Evolutionary conservation across 2,888 invertebrate genomes (phyloP).

Genomic region (Anoncus sp.): DNA sequence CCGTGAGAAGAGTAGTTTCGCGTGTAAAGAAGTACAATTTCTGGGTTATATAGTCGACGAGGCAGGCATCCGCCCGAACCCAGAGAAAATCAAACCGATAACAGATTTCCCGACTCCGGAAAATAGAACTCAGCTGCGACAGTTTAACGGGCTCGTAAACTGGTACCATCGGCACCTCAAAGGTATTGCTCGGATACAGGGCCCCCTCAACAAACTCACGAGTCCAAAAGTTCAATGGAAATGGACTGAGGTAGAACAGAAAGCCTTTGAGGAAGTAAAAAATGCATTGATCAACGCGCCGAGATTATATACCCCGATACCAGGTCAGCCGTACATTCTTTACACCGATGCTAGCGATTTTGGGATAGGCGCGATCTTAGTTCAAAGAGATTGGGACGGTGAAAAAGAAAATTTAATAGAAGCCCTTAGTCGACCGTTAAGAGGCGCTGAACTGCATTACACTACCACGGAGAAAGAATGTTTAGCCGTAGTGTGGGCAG

Average conservation of each 20-base stretch:
- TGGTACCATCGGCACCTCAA: conserved; percentile 56
- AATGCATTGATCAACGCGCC: conserved; percentile 34
- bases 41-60: conserved; percentile 4
- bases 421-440: conserved; percentile 40
- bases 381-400: conserved; percentile 30
- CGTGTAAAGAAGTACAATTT: conserved; percentile 39
- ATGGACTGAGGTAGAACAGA: no score
- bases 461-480: background rate
- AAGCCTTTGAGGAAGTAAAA: no score
- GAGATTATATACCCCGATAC: conserved; percentile 17
- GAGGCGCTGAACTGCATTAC: no score
- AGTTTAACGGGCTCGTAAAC: no score
- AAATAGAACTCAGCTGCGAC: no score
- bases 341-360: conserved; percentile 58
- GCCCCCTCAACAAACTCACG: conserved; percentile 47
- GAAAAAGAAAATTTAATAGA: conserved; percentile 43
- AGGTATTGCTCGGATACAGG: conserved; percentile 34
- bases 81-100: no score
- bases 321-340: no score
- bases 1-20: conserved; percentile 50
- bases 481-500: conserved; percentile 46
- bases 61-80: no score
- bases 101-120: no score
- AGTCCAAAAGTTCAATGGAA: conserved; percentile 39
- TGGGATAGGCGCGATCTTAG: conserved; percentile 55